Base-by-base conservation (phyloP, 35 echinoderm and acorn worm genomes). In the Lytechinus variegatus region DNA sequence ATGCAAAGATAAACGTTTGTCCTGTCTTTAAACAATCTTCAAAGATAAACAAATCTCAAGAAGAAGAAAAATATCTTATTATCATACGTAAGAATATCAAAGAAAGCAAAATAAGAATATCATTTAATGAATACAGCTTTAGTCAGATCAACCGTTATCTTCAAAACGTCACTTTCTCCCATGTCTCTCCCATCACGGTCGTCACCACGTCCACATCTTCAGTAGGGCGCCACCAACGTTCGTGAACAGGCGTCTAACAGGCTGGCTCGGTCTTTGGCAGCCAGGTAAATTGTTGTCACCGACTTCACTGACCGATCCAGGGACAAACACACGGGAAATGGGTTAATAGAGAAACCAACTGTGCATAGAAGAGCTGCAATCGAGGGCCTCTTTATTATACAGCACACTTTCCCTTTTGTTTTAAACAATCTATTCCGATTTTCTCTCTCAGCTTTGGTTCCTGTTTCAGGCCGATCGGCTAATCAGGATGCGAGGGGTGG, bases 301-400 rank as follows among this genome's bases (percentile, higher is more conserved):
- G 92, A 93, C 52, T 10, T 10, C 11, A 57, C n/a, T 93, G 92
- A 93, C 92, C 92, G 92, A 52, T 12, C 92, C 52, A 21, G 54
- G 52, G 66, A 79, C 66, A 79, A 21, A 7, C 4, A 79, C 66
- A 24, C 8, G 66, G 27, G 54, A 93, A 55, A 10, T 93, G 92
- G 92, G 92, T 93, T 93, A 93, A 93, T 93, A 44, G 13, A 93
- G 24, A 53, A 24, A 93, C 52, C 92, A 93, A 90, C 28, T 90
- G 88, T 52, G 7, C 54, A 33, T 10, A 27, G 88, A 21, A 52
- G 52, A 90, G 88, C 87, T 88, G 86, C 6, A 2, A 33, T 79
- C 66, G 66, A 79, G 66, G 66, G 66, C 66, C 66, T 24, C 6
- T 7, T 24, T 24, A 24, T 79, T 24, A 24, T 79, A 10, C 8